These are phyloP conservation scores for Amiota communis DNA, from an alignment of 2,888 invertebrate species.

Conservation along the genomic window DNA sequence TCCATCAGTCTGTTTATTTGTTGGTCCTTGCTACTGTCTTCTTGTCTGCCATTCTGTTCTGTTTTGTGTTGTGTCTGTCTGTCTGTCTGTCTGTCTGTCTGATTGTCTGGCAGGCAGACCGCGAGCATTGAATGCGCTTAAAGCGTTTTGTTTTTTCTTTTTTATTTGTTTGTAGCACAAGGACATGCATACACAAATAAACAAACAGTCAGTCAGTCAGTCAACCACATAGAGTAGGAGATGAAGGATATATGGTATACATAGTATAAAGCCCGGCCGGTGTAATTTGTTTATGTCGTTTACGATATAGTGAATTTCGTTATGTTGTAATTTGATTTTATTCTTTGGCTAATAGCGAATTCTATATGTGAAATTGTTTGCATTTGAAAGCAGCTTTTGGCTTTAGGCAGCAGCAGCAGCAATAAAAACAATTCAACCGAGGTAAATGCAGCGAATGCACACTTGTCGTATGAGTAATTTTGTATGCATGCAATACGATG, in stretches of 20 bases:
- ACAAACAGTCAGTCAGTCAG: background rate
- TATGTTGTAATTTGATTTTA: slow-evolving; percentile 18
- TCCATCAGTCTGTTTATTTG: background rate
- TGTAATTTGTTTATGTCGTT: slow-evolving; percentile 44
- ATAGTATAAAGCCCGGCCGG: slow-evolving; percentile 30
- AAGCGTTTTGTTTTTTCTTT: background rate
- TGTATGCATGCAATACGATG: slow-evolving; percentile 9
- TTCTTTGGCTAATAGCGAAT: slow-evolving; percentile 6
- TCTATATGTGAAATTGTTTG: background rate
- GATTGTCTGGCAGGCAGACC: background rate
- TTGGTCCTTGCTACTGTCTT: background rate
- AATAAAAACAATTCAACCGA: background rate
- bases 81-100: background rate
- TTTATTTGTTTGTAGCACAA: slow-evolving; percentile 17
- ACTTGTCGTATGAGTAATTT: slow-evolving; percentile 10
- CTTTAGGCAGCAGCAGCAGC: too few relatives aligned
- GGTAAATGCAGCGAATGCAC: background rate
- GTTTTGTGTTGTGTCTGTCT: background rate
- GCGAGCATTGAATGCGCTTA: background rate
- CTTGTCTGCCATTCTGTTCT: background rate
- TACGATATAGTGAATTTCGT: background rate
- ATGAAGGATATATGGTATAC: too few relatives aligned
- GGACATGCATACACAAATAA: slow-evolving; percentile 4
- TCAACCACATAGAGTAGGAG: background rate
- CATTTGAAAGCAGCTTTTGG: background rate